Conservation (phyloP, 2,797 vertebrate genomes). For the Phaenicophaeus curvirostris region DNA sequence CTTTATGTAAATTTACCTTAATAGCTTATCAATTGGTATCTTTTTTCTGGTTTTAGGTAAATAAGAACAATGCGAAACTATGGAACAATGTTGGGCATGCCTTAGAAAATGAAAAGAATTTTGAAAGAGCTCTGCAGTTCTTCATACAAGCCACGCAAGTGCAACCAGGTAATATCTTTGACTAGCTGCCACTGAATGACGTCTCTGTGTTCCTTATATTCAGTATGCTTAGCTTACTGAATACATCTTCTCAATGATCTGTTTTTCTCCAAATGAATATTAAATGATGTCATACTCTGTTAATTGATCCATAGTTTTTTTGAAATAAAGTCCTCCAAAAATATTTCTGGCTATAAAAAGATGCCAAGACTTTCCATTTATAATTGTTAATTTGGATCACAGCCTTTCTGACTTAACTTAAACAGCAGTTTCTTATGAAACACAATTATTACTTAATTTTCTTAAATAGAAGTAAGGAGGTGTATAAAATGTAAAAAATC, state of each 20-base stretch:
- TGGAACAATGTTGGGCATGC: slow-evolving; percentile 99
- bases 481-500: neutral
- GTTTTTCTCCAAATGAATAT: neutral
- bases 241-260: neutral
- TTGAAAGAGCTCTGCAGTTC: slow-evolving; percentile 88
- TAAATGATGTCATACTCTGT: neutral
- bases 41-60: slow-evolving; percentile 83
- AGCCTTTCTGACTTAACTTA: neutral
- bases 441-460: neutral
- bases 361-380: neutral
- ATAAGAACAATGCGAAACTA: slow-evolving; percentile 97
- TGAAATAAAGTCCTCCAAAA: neutral
- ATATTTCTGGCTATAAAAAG: neutral
- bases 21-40: neutral
- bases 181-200: neutral
- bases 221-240: neutral
- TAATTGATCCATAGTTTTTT: neutral
- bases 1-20: neutral
- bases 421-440: neutral
- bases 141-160: slow-evolving; percentile 96
- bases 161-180: slow-evolving; percentile 88
- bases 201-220: neutral
- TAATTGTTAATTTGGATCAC: neutral
- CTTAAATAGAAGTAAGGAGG: neutral
- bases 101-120: slow-evolving; percentile 95